These are phyloP conservation scores for Coronaproctus castanopsis DNA, from an alignment of 2,888 invertebrate genomes.

Conservation along the genomic window DNA sequence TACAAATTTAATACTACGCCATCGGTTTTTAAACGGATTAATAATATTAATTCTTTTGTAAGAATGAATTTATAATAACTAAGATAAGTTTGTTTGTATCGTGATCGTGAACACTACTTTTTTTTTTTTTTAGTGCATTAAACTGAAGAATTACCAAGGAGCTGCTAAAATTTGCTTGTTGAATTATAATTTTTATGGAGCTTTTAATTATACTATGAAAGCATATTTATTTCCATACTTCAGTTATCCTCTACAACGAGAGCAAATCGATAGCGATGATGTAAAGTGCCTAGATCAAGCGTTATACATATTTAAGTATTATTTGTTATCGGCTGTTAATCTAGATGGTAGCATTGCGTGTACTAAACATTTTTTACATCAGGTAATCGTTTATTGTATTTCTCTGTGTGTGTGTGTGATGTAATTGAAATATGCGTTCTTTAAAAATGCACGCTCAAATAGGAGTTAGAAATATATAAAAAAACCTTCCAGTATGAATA, in stretches of 20 bases:
- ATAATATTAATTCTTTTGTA: too few species aligned
- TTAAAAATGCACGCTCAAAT: not conserved
- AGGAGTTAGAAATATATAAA: not conserved
- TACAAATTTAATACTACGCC: too few species aligned
- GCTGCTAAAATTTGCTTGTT: slow-evolving; percentile 16
- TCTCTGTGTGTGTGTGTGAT: too few species aligned
- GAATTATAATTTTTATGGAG: slow-evolving; percentile 13
- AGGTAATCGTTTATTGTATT: not conserved
- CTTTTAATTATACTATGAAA: slow-evolving; percentile 16
- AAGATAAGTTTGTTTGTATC: too few species aligned
- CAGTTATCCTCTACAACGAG: too few species aligned
- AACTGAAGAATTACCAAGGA: slow-evolving; percentile 18
- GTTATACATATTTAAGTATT: not conserved
- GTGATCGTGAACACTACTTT: too few species aligned
- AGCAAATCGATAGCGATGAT: too few species aligned
- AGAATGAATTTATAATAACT: too few species aligned
- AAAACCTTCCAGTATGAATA: too few species aligned
- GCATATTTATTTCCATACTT: slow-evolving; percentile 8
- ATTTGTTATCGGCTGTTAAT: not conserved
- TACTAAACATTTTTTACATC: not conserved
- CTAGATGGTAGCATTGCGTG: not conserved
- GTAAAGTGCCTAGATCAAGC: too few species aligned
- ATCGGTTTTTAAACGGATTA: too few species aligned
- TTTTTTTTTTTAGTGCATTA: slow-evolving; percentile 19
- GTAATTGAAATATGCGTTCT: too few species aligned